These are phyloP conservation scores for Criorhina ranunculi DNA, from an alignment of 2,888 invertebrate genomes.

Conservation along the genomic window DNA sequence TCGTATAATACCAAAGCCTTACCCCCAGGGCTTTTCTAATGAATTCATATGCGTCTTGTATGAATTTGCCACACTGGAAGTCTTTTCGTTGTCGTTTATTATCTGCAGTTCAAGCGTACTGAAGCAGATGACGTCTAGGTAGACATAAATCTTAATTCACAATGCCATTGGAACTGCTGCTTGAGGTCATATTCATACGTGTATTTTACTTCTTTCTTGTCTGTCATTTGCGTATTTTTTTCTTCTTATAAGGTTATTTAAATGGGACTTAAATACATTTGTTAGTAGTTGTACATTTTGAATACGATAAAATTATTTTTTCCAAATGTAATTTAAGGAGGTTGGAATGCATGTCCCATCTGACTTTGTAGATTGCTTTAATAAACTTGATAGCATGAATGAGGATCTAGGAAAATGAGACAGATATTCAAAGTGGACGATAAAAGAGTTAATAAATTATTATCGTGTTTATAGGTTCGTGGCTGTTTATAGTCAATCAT, in stretches of 20 bases:
- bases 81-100: no score
- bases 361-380: no score
- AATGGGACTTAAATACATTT: slow-evolving; percentile 24
- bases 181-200: slow-evolving; percentile 19
- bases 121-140: background rate
- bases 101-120: slow-evolving; percentile 5
- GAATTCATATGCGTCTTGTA: background rate
- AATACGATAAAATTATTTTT: no score
- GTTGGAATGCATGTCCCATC: no score
- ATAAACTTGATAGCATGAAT: no score
- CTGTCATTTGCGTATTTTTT: background rate
- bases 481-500: no score
- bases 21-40: background rate
- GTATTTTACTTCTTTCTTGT: background rate
- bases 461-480: no score
- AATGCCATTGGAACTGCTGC: slow-evolving; percentile 12
- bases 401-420: no score
- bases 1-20: no score
- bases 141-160: slow-evolving; percentile 19
- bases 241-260: slow-evolving; percentile 2
- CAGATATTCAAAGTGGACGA: no score
- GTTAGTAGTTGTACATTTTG: background rate
- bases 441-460: no score
- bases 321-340: no score
- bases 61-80: background rate